phyloP scores from a whole-genome alignment of 37 sponge, comb jelly and placozoan genomes.

The Tethya wilhelma region DNA sequence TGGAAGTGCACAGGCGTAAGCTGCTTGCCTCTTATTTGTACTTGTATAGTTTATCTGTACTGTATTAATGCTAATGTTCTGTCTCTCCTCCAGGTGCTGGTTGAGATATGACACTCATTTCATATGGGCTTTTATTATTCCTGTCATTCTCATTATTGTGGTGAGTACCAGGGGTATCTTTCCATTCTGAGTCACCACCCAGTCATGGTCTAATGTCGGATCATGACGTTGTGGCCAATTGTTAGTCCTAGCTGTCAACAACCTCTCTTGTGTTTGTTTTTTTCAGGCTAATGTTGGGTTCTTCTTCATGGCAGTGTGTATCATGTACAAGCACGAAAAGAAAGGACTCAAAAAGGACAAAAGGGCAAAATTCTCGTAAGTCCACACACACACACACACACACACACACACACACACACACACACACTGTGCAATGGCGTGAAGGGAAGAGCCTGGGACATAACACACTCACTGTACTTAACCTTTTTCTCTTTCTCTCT shows the following conservation, averaged over 20 bases:
- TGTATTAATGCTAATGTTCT: neutral
- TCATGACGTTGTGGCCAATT: no score
- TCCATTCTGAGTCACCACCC: neutral
- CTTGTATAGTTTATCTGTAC: neutral
- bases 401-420: no score
- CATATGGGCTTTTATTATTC: conserved; percentile 66
- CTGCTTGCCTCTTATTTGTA: neutral
- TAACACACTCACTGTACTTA: no score
- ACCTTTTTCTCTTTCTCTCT: neutral
- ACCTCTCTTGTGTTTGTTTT: neutral
- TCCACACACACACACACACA: neutral
- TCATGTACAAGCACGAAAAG: conserved; percentile 49
- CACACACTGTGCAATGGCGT: no score
- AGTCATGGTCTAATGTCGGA: no score
- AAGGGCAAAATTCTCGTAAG: neutral
- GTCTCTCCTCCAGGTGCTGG: conserved; percentile 62
- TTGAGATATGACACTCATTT: conserved; percentile 59
- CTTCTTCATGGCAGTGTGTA: conserved; percentile 55
- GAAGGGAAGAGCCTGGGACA: no score
- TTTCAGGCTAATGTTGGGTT: conserved; percentile 55
- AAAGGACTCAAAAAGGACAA: neutral
- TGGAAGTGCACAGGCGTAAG: neutral
- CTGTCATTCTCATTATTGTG: conserved; percentile 68
- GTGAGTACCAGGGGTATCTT: conserved; percentile 15
- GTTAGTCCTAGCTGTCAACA: neutral